Evolutionary conservation across 2,888 invertebrate species (phyloP).

Genomic region (Aromia moschata): DNA sequence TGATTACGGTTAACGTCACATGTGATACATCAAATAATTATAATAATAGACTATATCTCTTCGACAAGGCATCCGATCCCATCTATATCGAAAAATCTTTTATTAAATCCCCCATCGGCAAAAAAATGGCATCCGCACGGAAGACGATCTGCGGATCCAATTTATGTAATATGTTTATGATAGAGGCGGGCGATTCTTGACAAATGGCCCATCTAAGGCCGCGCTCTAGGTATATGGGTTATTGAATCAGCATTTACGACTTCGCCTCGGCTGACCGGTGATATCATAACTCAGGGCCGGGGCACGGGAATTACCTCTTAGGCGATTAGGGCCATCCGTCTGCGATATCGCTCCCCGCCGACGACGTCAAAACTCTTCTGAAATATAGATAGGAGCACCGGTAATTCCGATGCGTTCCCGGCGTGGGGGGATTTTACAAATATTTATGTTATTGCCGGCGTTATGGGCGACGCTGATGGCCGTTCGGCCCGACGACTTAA

Average conservation of each 20-base stretch:
- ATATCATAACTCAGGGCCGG: constrained; percentile 63
- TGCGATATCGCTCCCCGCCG: constrained; percentile 56
- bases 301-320: constrained; percentile 62
- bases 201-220: constrained; percentile 56
- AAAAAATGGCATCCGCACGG: constrained; percentile 40
- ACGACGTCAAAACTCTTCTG: constrained; percentile 52
- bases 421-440: constrained; percentile 26
- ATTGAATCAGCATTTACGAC: constrained; percentile 62
- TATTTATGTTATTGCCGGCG: constrained; percentile 10
- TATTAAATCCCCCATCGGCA: constrained; percentile 30
- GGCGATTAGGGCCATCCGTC: constrained; percentile 63
- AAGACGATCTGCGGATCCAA: constrained; percentile 41
- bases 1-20: too few species aligned
- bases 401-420: constrained; percentile 38
- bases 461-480: background rate
- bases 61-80: background rate
- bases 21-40: too few species aligned
- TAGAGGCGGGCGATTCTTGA: constrained; percentile 54
- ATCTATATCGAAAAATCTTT: background rate
- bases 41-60: too few species aligned
- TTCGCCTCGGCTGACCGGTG: constrained; percentile 58
- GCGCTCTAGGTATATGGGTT: constrained; percentile 56
- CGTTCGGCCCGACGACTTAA: constrained; percentile 7
- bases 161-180: constrained; percentile 61
- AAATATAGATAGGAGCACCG: constrained; percentile 49